Conservation (phyloP, 1,140 invertebrate species). For the Anoplophora glabripennis region DNA sequence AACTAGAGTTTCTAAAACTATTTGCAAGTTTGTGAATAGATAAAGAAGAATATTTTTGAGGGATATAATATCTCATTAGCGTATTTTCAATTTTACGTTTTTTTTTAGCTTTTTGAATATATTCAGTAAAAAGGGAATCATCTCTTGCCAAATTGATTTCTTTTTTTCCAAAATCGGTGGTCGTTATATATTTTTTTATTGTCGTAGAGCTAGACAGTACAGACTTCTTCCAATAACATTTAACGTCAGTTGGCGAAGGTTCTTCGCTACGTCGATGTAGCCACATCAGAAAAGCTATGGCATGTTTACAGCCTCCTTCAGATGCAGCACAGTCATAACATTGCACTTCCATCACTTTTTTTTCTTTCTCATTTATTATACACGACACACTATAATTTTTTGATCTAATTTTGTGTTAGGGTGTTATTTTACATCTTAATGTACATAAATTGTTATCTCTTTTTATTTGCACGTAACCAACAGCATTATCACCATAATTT, state of each 20-base stretch:
- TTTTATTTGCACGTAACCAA: constrained; percentile 38
- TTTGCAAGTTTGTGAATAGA: no score
- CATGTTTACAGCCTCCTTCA: constrained; percentile 42
- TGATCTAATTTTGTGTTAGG: constrained; percentile 34
- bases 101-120: no score
- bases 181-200: background rate
- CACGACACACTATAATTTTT: constrained; percentile 25
- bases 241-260: constrained; percentile 37
- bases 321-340: constrained; percentile 37
- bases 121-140: no score
- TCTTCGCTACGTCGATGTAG: constrained; percentile 44
- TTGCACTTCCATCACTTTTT: constrained; percentile 20
- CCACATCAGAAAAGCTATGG: constrained; percentile 46
- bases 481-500: constrained; percentile 27
- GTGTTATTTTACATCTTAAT: constrained; percentile 33
- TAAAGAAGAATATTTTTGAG: no score
- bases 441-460: constrained; percentile 33
- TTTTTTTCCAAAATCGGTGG: no score
- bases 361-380: constrained; percentile 26
- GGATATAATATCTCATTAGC: no score
- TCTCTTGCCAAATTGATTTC: no score
- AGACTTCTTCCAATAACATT: constrained; percentile 45
- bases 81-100: no score
- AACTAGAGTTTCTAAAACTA: no score
- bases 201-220: background rate